Evolutionary conservation across 2,888 invertebrate genomes (phyloP), one percentile per base, ranked within the genome.

Genomic region (Tiliacea aurago): DNA sequence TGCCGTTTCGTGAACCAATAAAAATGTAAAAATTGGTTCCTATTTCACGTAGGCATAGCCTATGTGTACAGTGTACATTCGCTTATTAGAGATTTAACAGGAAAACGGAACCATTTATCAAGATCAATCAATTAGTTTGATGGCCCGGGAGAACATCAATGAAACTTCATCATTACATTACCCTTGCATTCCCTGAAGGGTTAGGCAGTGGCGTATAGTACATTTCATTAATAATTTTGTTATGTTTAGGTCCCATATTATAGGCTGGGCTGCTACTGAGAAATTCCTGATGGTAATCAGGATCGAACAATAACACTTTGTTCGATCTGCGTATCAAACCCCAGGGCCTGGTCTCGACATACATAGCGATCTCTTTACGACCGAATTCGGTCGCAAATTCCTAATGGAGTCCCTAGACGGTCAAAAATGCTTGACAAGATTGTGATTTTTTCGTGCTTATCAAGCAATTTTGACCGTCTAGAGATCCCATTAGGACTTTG

Each of bases 111-210:
- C 11, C 41, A 65, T 76, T 64, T 53, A 53, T 72, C 64, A 79
- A 13, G 59, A 79, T 62, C 62, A 47, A 78, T 81, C 56, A 81
- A 67, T 81, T 78, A 81, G 51, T 33, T 20, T 15, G 51, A 45
- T 58, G 33, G 41, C n/a, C 56, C 11, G 10, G 23, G 66, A 63
- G 28, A 63, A 63, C 15, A 6, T 58, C 20, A 47, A 41, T 20
- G 3, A 18, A 41, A 41, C 20, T 63, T 53, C n/a, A 43, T 53
- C 15, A 73, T 43, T 33, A 33, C 2, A 7, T 15, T n/a, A 58
- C 43, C n/a, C 37, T 0, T 18, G 33, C 15, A n/a, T 41, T 70
- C 33, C 33, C 9, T 9, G 13, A 9, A 9, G 18, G 7, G 13
- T 23, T 18, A 28, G 1, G 10, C 23, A 23, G 37, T 9, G 23